Base-by-base conservation (phyloP, 2,888 invertebrate species). In the Electrophaes corylata region DNA sequence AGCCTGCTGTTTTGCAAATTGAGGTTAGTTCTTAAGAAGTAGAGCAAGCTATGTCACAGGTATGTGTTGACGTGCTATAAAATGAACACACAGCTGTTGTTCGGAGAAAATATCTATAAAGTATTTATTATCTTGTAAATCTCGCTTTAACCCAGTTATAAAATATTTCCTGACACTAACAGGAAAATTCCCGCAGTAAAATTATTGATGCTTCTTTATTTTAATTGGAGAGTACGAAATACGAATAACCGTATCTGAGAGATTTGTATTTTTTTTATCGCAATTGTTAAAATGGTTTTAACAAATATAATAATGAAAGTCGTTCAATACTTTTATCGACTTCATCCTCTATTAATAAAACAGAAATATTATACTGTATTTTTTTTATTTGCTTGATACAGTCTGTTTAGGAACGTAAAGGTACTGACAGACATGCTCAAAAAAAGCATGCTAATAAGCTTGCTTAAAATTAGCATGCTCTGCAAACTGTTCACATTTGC, bases 1-100 rank as follows among this genome's bases (percentile, higher is more conserved):
- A 94, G 71, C 96, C 96, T 23, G 95, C 94, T 1, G 93, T 92
- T 6, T 93, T 95, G 72, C 95, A 96, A 81, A 93, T 91, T 64
- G 92, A 87, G 81, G 89, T 88, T 46, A 80, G 83, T 94, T 18
- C 35, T 37, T 35, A 41, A 41, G 39, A 26, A 23, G 14, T 19
- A 14, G 48, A 40, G n/a, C 20, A 5, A 23, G 20, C 12, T n/a
- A 40, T 11, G 11, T 18, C 18, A n/a, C 19, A 40, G 18, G 19
- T 47, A 37, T 23, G 18, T 11, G 20, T n/a, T n/a, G 10, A 31
- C 12, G n/a, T 41, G 40, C 11, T 26, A 39, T 52, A 56, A 48
- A 46, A 31, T 31, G 19, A 29, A 40, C 8, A 29, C 33, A 29
- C 19, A 43, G 50, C 37, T 50, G 37, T 29, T 41, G 43, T 39